Evolutionary conservation across 1,140 invertebrate species (phyloP).

Genomic region (Nymphalis io): DNA sequence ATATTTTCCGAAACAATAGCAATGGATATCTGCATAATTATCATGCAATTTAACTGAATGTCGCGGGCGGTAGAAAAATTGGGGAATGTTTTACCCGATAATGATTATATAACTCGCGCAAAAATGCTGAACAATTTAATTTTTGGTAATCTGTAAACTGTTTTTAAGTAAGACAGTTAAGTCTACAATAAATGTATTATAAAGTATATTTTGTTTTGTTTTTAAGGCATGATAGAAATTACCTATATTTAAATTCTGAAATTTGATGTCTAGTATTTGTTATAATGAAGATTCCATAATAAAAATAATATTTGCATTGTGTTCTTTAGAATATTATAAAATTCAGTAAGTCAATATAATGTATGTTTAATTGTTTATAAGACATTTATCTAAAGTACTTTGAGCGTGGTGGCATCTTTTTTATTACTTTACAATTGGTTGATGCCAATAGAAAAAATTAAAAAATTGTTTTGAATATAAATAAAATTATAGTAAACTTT

Average conservation of each 20-base stretch:
- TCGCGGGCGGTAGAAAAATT: slow-evolving; percentile 31
- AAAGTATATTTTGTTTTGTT: slow-evolving; percentile 23
- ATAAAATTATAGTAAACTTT: not conserved
- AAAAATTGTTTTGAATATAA: not conserved
- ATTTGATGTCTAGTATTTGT: slow-evolving; percentile 3
- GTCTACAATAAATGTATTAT: slow-evolving; percentile 27
- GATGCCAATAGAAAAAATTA: not conserved
- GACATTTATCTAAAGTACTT: not conserved
- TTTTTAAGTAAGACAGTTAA: slow-evolving; percentile 10
- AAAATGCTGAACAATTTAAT: slow-evolving; percentile 5
- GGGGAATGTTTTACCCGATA: slow-evolving; percentile 21
- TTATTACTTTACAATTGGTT: not conserved
- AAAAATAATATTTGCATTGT: not conserved
- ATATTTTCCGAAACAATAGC: slow-evolving; percentile 14
- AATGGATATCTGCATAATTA: slow-evolving; percentile 1
- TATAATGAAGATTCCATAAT: slow-evolving; percentile 9
- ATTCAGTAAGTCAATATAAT: slow-evolving; percentile 6
- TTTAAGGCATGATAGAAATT: slow-evolving; percentile 21
- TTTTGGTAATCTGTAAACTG: slow-evolving; percentile 5
- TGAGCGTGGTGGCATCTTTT: not conserved
- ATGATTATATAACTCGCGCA: slow-evolving; percentile 11
- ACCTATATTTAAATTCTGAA: slow-evolving; percentile 3
- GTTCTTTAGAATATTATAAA: slow-evolving; percentile 14
- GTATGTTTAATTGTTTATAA: not conserved
- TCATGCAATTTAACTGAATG: slow-evolving; percentile 26